Base-by-base conservation (phyloP, 2,888 invertebrate species). In the Caenorhabditis imperialis region DNA sequence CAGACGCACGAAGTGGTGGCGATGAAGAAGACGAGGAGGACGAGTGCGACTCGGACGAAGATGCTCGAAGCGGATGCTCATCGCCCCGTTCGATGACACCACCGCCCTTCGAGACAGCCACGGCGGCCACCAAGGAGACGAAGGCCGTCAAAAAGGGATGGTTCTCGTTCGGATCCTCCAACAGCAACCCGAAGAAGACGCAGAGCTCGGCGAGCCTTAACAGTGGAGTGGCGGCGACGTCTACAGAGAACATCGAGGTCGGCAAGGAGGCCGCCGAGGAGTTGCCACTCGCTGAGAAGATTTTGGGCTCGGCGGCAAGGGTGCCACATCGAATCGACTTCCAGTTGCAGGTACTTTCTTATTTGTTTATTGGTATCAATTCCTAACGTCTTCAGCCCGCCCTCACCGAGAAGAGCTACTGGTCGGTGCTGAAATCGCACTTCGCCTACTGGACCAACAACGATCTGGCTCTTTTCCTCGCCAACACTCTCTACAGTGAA, bases 401-500 rank as follows among this genome's bases (percentile, higher is more conserved):
- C 3, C 65, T 86, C 16, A 85, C 85, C 14, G 86, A 87, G 35
- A 85, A 84, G 48, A 79, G 81, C 42, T 87, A 87, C 73, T 87
- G 85, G 82, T 84, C 85, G 0, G 82, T 87, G 47, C 65, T 87
- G 22, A 85, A 84, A 54, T 73, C 78, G 3, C 87, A 87, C 45
- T 87, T 87, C 55, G 67, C 82, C 47, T 87, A 87, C 54, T 87
- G 87, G 86, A 82, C 84, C 7, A 84, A 84, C 72, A 73, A 72
- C n/a, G 85, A 83, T 57, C 51, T 84, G 14, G 78, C 81, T 10
- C 62, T 78, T 22, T 84, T 82, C 77, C 44, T 84, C 16, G 77
- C 84, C 37, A 84, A 84, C 60, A 65, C 77, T n/a, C 71, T 84
- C 44, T 81, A 82, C 48, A 54, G 62, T 22, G 72, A 77, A 55